Percentiles rank a stretch among this genome's conserved stretches.
These are phyloP conservation scores for Drosophila elegans DNA, from an alignment of 1,140 invertebrate species.

Conservation along the genomic window DNA sequence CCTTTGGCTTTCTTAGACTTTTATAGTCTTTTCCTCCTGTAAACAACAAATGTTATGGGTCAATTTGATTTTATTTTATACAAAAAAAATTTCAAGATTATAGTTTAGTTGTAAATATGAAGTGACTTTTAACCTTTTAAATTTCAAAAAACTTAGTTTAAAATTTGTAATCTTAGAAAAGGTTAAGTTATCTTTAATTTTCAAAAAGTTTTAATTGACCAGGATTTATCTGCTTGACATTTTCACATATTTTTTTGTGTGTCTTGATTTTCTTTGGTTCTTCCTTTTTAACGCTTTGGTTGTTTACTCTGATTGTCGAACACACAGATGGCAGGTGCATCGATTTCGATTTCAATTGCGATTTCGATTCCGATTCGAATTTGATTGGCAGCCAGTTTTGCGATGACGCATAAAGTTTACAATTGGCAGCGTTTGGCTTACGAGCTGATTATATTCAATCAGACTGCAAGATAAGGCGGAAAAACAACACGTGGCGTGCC, in stretches of 20 bases:
- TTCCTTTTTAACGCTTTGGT: constrained; percentile 34
- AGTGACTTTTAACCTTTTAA: too few relatives aligned
- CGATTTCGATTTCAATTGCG: constrained; percentile 22
- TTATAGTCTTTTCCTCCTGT: not conserved
- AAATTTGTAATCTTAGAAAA: too few relatives aligned
- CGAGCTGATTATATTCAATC: constrained; percentile 43
- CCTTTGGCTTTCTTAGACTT: constrained; percentile 12
- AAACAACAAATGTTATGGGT: too few relatives aligned
- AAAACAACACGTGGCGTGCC: constrained; percentile 31
- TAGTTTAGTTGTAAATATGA: too few relatives aligned
- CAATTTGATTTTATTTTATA: too few relatives aligned
- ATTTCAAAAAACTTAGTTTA: too few relatives aligned
- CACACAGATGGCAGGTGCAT: constrained; percentile 64
- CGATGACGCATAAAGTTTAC: constrained; percentile 69
- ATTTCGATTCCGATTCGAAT: constrained; percentile 42
- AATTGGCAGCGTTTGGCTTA: constrained; percentile 59
- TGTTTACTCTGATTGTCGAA: constrained; percentile 51
- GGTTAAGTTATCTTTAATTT: too few relatives aligned
- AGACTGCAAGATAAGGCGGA: constrained; percentile 30
- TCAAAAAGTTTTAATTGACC: too few relatives aligned
- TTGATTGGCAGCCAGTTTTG: constrained; percentile 72
- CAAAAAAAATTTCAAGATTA: too few relatives aligned
- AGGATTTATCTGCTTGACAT: too few relatives aligned
- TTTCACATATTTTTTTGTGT: too few relatives aligned
- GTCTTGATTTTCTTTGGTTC: constrained; percentile 15